These are phyloP conservation scores for Myodes glareolus DNA, from an alignment of 2,113 vertebrate species.

Conservation along the genomic window DNA sequence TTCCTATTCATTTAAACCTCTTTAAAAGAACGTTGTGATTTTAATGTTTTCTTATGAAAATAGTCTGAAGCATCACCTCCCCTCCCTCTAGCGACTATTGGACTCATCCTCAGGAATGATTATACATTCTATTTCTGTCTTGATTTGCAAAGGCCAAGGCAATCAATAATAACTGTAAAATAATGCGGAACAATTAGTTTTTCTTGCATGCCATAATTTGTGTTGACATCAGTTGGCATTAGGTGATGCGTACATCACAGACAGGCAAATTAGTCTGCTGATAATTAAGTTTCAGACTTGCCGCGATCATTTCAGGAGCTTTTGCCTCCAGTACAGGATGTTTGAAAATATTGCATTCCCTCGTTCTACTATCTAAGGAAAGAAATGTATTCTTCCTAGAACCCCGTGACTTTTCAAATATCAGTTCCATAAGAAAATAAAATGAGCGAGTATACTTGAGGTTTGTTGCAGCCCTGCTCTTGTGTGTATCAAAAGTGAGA, in stretches of 20 bases:
- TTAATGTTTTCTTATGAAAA: conserved; percentile 60
- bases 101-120: conserved; percentile 65
- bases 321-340: conserved; percentile 27
- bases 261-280: conserved; percentile 49
- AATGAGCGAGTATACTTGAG: not conserved
- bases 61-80: conserved; percentile 45
- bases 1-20: not conserved
- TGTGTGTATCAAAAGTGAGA: not conserved
- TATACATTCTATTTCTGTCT: conserved; percentile 76
- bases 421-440: conserved; percentile 14
- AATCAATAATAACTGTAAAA: conserved; percentile 79
- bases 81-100: not conserved
- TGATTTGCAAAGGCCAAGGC: conserved; percentile 74
- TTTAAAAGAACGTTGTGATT: conserved; percentile 45
- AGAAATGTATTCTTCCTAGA: not conserved
- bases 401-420: not conserved
- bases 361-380: not conserved
- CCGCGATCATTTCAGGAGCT: conserved; percentile 40
- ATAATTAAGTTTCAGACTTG: conserved; percentile 64
- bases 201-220: conserved; percentile 73
- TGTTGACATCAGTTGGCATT: conserved; percentile 72
- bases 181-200: conserved; percentile 76
- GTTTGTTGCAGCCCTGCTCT: conserved; percentile 1
- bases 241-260: conserved; percentile 55
- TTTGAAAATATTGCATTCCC: conserved; percentile 16